Evolutionary conservation across 37 sponge, comb jelly and placozoan species (phyloP), one percentile per base, ranked within the genome.

Genomic region (Chondrosia reniformis): DNA sequence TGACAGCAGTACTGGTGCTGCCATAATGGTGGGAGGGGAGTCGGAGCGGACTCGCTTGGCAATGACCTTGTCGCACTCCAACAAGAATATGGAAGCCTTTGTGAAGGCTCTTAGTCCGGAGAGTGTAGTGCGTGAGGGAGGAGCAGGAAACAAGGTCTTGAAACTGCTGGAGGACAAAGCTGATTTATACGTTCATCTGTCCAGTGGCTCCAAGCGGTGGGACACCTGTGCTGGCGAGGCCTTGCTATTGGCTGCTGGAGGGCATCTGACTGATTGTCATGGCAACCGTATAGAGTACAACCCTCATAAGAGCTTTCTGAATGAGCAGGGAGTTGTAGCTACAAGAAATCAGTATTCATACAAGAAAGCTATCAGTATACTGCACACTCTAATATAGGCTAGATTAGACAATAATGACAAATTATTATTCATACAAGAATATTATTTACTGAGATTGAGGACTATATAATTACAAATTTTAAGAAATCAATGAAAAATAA

Each of bases 141-240:
- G 99, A 0, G 77, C 85, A 28, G 99, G 99, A 5, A 87, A 89
- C 85, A 98, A 98, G 81, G 66, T 83, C 22, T 84, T 98, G 45
- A 78, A 87, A 84, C 89, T 98, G 7, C 75, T 95, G 0, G 95
- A 95, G 76, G 89, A 91, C 45, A 24, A 33, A 17, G 89, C 80
- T 10, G 94, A 93, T 72, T 89, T 81, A 1, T 98, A 98, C 79
- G 73, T 95, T 63, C 89, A 83, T 67, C 84, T 93, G 2, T 84
- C 82, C 46, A 49, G 71, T 1, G 95, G 93, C 42, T 89, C 94
- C 28, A 98, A 95, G 78, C 89, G 87, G 73, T 98, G 99, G 99
- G 99, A 98, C 67, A 90, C 91, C 25, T 98, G 99, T 71, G 95
- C 95, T n/a, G 89, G 89, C 10, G 93, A 98, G 15, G 95, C 95